Percentiles rank a stretch among this genome's conserved stretches.
phyloP scores from a whole-genome alignment of 2,888 invertebrate genomes.

The Tanaodytes sp. region DNA sequence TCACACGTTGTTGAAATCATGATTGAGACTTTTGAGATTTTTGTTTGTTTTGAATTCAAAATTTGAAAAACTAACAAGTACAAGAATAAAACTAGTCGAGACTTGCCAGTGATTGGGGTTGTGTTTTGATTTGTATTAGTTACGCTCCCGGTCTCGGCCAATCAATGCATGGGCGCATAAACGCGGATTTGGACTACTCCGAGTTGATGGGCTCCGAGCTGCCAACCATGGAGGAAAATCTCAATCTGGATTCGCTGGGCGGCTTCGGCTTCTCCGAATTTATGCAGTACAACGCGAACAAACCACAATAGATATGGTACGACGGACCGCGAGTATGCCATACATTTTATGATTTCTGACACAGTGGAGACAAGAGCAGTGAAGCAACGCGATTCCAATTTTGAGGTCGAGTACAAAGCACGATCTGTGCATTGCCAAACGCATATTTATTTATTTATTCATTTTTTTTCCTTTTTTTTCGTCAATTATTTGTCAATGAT shows the following conservation, averaged over 20 bases:
- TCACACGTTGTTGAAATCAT: conserved; percentile 47
- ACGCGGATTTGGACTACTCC: conserved; percentile 70
- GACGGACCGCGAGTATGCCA: conserved; percentile 2
- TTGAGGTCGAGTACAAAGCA: conserved; percentile 22
- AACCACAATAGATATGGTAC: conserved; percentile 65
- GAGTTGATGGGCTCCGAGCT: conserved; percentile 67
- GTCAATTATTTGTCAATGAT: too few relatives aligned
- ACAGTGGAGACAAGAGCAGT: not conserved
- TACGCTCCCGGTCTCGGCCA: conserved; percentile 72
- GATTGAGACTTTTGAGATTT: too few relatives aligned
- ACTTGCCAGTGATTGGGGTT: conserved; percentile 73
- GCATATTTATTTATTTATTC: conserved; percentile 3
- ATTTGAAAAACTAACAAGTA: not conserved
- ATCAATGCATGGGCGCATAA: conserved; percentile 66
- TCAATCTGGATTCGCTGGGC: conserved; percentile 69
- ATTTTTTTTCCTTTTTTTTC: too few relatives aligned
- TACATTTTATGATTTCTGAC: not conserved
- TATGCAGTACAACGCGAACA: conserved; percentile 67
- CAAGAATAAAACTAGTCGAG: conserved; percentile 48
- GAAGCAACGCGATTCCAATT: conserved; percentile 10
- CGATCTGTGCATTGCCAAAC: not conserved
- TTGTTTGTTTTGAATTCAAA: too few relatives aligned
- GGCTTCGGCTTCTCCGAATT: conserved; percentile 68
- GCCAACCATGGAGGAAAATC: conserved; percentile 69
- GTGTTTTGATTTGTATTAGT: conserved; percentile 71